These are phyloP conservation scores for Python bivittatus DNA, from an alignment of 2,113 vertebrate species.

Conservation along the genomic window DNA sequence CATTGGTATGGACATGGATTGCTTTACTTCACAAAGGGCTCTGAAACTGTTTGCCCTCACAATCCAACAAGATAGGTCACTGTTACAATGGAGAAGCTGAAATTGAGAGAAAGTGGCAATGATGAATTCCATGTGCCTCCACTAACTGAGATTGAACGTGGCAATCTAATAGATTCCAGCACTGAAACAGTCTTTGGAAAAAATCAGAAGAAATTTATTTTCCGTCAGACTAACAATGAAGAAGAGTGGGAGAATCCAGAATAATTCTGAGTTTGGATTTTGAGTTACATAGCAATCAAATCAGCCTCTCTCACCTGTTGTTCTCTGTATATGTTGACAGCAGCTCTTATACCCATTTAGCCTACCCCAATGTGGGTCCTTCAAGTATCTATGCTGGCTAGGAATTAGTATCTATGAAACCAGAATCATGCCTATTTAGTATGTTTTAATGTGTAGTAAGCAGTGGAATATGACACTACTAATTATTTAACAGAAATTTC, in stretches of 20 bases:
- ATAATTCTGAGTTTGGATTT: not conserved
- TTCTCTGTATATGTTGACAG: not conserved
- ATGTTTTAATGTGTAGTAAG: not conserved
- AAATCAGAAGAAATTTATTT: not conserved
- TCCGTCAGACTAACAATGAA: not conserved
- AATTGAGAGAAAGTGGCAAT: not conserved
- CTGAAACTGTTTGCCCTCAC: not conserved
- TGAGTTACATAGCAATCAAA: not conserved
- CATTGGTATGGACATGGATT: not conserved
- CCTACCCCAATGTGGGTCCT: not conserved
- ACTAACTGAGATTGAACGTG: not conserved
- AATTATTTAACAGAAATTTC: not conserved
- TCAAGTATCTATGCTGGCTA: not conserved
- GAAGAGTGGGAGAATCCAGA: not conserved
- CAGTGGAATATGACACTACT: not conserved
- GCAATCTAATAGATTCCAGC: not conserved
- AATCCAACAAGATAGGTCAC: not conserved
- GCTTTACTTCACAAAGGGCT: not conserved
- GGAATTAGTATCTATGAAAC: not conserved
- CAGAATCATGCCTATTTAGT: not conserved
- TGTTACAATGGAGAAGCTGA: not conserved
- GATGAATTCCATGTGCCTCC: not conserved
- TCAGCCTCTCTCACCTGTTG: not conserved
- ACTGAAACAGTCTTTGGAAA: not conserved
- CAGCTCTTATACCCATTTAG: not conserved